These are phyloP conservation scores for Alethe diademata DNA, from an alignment of 2,113 vertebrate species.

Conservation along the genomic window DNA sequence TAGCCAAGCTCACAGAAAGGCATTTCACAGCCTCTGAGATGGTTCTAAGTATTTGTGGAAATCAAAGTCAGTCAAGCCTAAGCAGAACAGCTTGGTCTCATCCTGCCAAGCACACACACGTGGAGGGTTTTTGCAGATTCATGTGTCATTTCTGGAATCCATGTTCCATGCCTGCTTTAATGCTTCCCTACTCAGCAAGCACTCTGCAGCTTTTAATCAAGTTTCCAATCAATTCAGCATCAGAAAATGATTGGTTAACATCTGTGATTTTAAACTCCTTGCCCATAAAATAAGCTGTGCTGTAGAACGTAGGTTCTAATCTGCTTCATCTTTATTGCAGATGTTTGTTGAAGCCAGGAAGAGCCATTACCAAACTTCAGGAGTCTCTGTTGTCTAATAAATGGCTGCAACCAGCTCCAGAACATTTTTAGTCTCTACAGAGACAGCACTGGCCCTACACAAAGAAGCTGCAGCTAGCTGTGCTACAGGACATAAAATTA, in stretches of 20 bases:
- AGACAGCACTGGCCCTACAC: not conserved
- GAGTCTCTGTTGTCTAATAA: not conserved
- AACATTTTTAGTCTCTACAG: not conserved
- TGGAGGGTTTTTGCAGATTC: not conserved
- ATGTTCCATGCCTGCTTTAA: not conserved
- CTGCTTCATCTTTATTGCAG: not conserved
- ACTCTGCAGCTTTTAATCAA: not conserved
- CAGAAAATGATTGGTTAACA: not conserved
- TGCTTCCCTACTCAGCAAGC: not conserved
- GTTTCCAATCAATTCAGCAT: not conserved
- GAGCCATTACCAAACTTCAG: not conserved
- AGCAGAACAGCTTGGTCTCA: not conserved
- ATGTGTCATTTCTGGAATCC: not conserved
- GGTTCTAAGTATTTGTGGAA: not conserved
- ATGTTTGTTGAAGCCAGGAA: not conserved
- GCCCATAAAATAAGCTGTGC: not conserved
- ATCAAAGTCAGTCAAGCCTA: not conserved
- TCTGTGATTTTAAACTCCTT: not conserved
- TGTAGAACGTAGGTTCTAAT: not conserved
- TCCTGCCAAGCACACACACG: not conserved
- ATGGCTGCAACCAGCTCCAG: not conserved
- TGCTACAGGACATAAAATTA: not conserved
- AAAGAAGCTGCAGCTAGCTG: not conserved
- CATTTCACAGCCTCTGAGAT: not conserved
- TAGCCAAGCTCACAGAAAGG: not conserved